A percentile compares a stretch with the other conserved stretches of the same genome.
Evolutionary conservation across 2,797 vertebrate genomes (phyloP).

Genomic region (Phalloptychus januarius): DNA sequence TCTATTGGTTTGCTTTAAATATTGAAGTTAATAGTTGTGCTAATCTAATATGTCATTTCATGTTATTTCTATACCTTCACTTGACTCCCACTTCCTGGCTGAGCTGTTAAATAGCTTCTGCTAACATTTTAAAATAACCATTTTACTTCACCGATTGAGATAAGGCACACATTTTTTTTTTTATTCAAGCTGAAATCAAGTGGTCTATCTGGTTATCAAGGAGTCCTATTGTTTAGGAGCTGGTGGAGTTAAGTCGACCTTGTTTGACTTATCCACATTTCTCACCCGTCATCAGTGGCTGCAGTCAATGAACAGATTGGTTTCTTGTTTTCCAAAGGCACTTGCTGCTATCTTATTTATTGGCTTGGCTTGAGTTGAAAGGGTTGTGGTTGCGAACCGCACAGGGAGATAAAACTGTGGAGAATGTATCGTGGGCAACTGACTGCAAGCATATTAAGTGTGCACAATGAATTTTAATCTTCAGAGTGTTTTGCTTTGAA

Average conservation of each 20-base stretch:
- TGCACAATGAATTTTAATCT: constrained; percentile 8
- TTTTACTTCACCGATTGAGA: background rate
- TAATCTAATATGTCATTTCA: background rate
- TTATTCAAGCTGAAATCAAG: constrained; percentile 2
- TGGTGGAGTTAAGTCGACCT: constrained; percentile 20
- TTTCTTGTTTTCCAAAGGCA: constrained; percentile 19
- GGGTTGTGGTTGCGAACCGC: constrained; percentile 16
- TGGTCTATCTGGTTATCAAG: constrained; percentile 8
- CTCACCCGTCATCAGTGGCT: background rate
- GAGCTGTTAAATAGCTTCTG: background rate
- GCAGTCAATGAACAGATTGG: constrained; percentile 6
- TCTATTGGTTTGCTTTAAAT: background rate
- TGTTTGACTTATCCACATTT: constrained; percentile 8
- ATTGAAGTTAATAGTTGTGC: background rate
- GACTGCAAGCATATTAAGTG: constrained; percentile 3
- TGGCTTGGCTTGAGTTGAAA: constrained; percentile 22
- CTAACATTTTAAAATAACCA: background rate
- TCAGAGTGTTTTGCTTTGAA: background rate
- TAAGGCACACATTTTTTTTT: constrained; percentile 3
- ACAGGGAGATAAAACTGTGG: constrained; percentile 21
- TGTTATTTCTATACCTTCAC: background rate
- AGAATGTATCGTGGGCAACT: constrained; percentile 11
- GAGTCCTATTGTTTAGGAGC: constrained; percentile 17
- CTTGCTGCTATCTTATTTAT: constrained; percentile 26
- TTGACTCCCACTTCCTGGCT: background rate